Conservation (phyloP, 2,888 invertebrate species). For the Mermis nigrescens region DNA sequence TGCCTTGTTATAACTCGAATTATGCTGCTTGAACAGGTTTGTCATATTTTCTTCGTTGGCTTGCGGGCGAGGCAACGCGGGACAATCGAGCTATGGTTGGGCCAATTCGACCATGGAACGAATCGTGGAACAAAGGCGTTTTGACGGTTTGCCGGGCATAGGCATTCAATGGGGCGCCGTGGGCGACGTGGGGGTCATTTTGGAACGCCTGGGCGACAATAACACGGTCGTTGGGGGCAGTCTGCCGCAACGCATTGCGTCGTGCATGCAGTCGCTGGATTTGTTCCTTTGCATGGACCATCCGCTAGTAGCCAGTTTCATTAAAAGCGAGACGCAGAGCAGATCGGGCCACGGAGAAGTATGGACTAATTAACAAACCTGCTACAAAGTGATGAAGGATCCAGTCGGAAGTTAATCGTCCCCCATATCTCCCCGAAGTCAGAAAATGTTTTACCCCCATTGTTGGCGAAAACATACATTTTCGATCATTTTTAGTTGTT, state of each 20-base stretch:
- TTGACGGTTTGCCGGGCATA: slow-evolving; percentile 57
- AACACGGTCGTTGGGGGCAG: slow-evolving; percentile 84
- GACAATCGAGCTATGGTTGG: slow-evolving; percentile 86
- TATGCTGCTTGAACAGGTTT: slow-evolving; percentile 43
- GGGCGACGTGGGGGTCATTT: slow-evolving; percentile 69
- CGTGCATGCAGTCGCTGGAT: slow-evolving; percentile 71
- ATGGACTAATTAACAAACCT: too few species aligned
- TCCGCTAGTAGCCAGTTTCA: neutral
- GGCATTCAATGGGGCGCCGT: slow-evolving; percentile 98
- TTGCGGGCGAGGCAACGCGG: slow-evolving; percentile 85
- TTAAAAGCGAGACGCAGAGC: neutral
- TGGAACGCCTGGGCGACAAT: slow-evolving; percentile 67
- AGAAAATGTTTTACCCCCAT: too few species aligned
- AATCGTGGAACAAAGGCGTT: slow-evolving; percentile 63
- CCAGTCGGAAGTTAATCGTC: too few species aligned
- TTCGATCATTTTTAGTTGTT: too few species aligned
- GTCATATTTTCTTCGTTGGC: slow-evolving; percentile 89
- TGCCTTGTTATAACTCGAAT: too few species aligned
- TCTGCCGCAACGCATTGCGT: slow-evolving; percentile 79
- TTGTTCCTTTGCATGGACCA: slow-evolving; percentile 56
- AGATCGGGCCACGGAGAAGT: neutral
- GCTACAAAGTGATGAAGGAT: too few species aligned
- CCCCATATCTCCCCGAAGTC: too few species aligned
- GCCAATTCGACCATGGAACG: slow-evolving; percentile 96
- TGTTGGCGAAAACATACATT: too few species aligned